phyloP scores from a whole-genome alignment of 2,888 invertebrate species.

The Agonopterix alstromeriana region DNA sequence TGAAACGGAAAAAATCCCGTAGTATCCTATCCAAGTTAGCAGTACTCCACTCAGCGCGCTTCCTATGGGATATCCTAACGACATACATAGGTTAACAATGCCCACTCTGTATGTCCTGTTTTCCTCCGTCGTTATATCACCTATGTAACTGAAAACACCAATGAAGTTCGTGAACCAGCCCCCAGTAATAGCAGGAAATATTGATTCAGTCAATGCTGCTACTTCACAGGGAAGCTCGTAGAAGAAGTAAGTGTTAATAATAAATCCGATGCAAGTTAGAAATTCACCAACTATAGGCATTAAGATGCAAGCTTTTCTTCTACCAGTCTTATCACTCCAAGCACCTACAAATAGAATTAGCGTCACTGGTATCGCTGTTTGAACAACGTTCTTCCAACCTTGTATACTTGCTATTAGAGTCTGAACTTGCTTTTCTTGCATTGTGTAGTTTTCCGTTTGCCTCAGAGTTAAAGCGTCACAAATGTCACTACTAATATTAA shows the following conservation, averaged over 20 bases:
- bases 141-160: conserved; percentile 92
- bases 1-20: conserved; percentile 86
- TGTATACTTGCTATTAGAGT: conserved; percentile 82
- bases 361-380: conserved; percentile 83
- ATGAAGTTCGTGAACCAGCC: conserved; percentile 93
- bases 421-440: conserved; percentile 75
- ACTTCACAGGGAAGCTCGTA: conserved; percentile 87
- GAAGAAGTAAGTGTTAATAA: conserved; percentile 83
- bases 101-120: conserved; percentile 90
- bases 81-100: conserved; percentile 90
- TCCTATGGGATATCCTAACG: conserved; percentile 91
- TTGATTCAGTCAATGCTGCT: conserved; percentile 84
- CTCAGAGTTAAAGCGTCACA: conserved; percentile 82
- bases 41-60: conserved; percentile 90
- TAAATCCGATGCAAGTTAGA: conserved; percentile 80
- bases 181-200: conserved; percentile 88
- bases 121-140: conserved; percentile 88
- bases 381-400: conserved; percentile 85
- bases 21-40: conserved; percentile 83
- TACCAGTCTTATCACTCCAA: conserved; percentile 78
- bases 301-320: conserved; percentile 82
- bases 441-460: conserved; percentile 66
- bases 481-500: conserved; percentile 78
- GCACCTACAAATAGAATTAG: conserved; percentile 85
- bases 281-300: conserved; percentile 84